Evolutionary conservation across 2,888 invertebrate genomes (phyloP).

Genomic region (Morpho helenor): DNA sequence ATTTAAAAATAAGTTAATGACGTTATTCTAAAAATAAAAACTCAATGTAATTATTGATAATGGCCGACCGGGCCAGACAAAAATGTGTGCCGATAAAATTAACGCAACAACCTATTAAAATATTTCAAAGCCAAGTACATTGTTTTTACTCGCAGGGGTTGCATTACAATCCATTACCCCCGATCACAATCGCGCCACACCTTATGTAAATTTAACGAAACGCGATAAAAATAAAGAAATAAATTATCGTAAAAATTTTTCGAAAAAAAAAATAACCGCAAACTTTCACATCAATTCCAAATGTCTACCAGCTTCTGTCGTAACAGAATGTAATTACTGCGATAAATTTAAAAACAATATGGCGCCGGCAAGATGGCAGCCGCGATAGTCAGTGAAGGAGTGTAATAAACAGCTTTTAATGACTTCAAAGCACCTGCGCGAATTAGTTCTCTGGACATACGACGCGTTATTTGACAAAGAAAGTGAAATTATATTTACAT

Average conservation of each 20-base stretch:
- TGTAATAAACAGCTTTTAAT: constrained; percentile 60
- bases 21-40: no score
- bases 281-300: constrained; percentile 34
- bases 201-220: constrained; percentile 22
- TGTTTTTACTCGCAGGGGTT: constrained; percentile 2
- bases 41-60: neutral
- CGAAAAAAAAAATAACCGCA: constrained; percentile 12
- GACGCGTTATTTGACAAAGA: constrained; percentile 26
- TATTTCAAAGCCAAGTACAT: constrained; percentile 1
- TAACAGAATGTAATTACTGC: constrained; percentile 59
- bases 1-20: no score
- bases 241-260: constrained; percentile 28
- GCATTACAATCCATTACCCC: constrained; percentile 25
- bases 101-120: constrained; percentile 1
- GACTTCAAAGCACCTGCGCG: constrained; percentile 55
- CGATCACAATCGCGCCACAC: constrained; percentile 18
- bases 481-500: constrained; percentile 24
- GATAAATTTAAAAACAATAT: constrained; percentile 69
- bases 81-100: constrained; percentile 3
- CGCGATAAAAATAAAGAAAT: constrained; percentile 27
- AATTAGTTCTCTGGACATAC: constrained; percentile 33
- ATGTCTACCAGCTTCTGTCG: constrained; percentile 43
- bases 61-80: neutral
- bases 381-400: constrained; percentile 50
- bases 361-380: constrained; percentile 51